Evolutionary conservation across 2,797 vertebrate genomes (phyloP), one percentile per base, ranked within the genome.

Genomic region (Brotula barbata): DNA sequence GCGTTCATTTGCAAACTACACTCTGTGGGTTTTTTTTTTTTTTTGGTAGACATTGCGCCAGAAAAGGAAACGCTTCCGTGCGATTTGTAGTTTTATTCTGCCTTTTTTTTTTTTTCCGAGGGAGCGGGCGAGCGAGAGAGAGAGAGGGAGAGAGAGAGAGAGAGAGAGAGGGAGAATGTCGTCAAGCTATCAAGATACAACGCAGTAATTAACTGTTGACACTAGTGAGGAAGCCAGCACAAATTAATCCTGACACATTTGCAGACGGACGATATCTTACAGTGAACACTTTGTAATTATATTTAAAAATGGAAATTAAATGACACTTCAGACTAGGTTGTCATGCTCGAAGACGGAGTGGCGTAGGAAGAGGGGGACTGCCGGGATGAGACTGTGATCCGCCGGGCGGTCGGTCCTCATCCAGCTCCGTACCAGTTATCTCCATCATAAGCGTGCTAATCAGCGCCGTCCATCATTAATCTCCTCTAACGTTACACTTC

Each of bases 191-290:
- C 94, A 93, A 93, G 94, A 97, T 94, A 96, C 94, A 95, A 98
- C 94, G 94, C 94, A 95, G 95, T 97, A 99, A 99, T 99, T 98
- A 99, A 96, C 96, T 98, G 98, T 99, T 99, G 97, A 99, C 97
- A 99, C 95, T 98, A 92, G 92, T 97, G 96, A 98, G 96, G 96
- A 94, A 97, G 94, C 93, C 93, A 92, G 95, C 96, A 95, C 95
- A 99, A 99, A 99, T 99, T 96, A 97, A 98, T 98, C 95, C 93
- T 98, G 97, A 99, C 96, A 99, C 96, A 99, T 99, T 98, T 97
- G 95, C 96, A 98, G 96, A 97, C 94, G 95, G 94, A 93, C 93
- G 93, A 94, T 96, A 98, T 98, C 96, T 96, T 95, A 97, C 95
- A 96, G 96, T 93, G 95, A 97, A 96, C 94, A 96, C 94, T 98